Base-by-base conservation (phyloP, 2,888 invertebrate genomes). In the Anoplius nigerrimus region DNA sequence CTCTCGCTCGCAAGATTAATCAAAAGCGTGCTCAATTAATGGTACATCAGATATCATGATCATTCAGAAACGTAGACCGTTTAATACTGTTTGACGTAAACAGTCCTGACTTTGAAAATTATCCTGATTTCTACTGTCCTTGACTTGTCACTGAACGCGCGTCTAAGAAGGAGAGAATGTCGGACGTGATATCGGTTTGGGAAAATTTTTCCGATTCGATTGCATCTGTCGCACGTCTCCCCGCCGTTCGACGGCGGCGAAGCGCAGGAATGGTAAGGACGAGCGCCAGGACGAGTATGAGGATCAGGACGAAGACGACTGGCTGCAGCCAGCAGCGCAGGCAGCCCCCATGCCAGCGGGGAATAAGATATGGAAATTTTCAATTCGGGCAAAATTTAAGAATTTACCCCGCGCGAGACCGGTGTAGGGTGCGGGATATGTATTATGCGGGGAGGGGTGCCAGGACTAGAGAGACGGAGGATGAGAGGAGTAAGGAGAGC, bases 311-410 rank as follows among this genome's bases (percentile, higher is more conserved):
- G 53, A 60, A 70, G 71, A 69, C 59, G 67, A 69, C 71, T 69
- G 72, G 74, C 66, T 69, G 78, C 76, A 74, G 68, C 62, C 64
- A 71, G 62, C 67, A 61, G 59, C 67, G 68, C 58, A 64, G 48
- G 66, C 60, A 8, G 20, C 34, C 34, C n/a, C 20, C 70, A 69
- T 72, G 68, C 68, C 72, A 57, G 48, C 69, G 72, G 74, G 52
- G 79, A 81, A 80, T 81, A 81, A 81, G 81, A 81, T 80, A 81
- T 81, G 81, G 81, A 80, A 81, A 81, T 80, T 83, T 85, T 85
- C 83, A 83, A 84, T 83, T 84, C 80, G 76, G 81, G 81, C 71
- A 78, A 82, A 85, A 86, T 83, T 84, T 82, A 83, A 85, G 83
- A 82, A 82, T 82, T 82, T 82, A 82, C 82, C 82, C 79, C 79